Percentiles rank a stretch among this genome's conserved stretches.
These are phyloP conservation scores for Sitta carolinensis DNA, from an alignment of 2,797 vertebrate species.

Conservation along the genomic window DNA sequence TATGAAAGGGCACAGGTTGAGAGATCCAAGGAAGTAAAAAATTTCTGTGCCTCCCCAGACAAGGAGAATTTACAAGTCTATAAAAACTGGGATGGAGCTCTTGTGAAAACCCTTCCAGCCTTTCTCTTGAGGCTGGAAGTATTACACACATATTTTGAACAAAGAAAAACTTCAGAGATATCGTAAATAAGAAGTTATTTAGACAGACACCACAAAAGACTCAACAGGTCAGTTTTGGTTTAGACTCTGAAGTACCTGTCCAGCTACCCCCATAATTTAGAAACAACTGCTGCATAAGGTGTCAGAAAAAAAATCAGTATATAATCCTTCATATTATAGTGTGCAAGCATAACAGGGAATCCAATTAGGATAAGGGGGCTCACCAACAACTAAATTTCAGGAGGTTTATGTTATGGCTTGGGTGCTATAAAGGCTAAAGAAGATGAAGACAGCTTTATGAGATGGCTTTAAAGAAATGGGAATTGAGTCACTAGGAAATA, in stretches of 20 bases:
- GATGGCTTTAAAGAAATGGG: not conserved
- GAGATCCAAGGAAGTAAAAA: not conserved
- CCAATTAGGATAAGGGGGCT: not conserved
- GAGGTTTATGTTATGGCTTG: not conserved
- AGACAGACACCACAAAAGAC: not conserved
- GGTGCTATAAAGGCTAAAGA: conserved; percentile 20
- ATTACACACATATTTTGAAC: not conserved
- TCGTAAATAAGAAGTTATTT: not conserved
- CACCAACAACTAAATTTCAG: not conserved
- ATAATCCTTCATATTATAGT: not conserved
- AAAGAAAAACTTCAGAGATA: not conserved
- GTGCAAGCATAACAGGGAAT: not conserved
- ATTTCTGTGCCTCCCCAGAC: not conserved
- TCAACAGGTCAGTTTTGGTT: not conserved
- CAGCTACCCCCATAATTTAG: not conserved
- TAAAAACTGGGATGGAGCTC: not conserved
- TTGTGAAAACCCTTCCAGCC: not conserved
- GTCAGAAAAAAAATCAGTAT: not conserved
- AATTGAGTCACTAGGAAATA: conserved; percentile 33
- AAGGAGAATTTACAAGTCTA: not conserved
- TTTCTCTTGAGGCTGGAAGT: not conserved
- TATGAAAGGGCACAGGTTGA: not conserved
- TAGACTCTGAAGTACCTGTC: not conserved
- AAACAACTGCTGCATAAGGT: not conserved
- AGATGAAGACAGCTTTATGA: conserved; percentile 43